Conservation (phyloP, 2,113 vertebrate genomes). For the Myotis brandtii region DNA sequence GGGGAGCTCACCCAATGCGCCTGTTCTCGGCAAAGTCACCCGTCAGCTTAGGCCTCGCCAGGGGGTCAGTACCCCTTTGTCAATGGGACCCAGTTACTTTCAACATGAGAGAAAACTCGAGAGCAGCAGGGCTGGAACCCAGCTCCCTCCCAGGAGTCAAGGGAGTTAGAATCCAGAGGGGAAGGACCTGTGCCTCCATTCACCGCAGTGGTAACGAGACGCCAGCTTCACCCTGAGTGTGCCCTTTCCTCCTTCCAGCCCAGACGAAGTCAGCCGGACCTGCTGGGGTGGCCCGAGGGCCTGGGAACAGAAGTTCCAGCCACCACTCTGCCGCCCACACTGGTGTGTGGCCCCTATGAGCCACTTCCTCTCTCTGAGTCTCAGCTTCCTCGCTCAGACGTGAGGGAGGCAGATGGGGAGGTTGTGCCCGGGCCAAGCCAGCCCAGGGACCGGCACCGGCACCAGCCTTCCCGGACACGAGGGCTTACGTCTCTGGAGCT, state of each 20-base stretch:
- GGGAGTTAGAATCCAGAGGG: conserved; percentile 70
- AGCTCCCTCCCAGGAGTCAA: conserved; percentile 64
- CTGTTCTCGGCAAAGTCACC: background rate
- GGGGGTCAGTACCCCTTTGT: background rate
- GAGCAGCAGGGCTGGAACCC: conserved; percentile 62
- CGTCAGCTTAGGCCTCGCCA: background rate
- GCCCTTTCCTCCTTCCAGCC: background rate
- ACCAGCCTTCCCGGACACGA: background rate
- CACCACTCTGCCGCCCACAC: background rate
- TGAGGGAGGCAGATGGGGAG: background rate
- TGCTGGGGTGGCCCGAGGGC: background rate
- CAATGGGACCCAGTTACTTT: conserved; percentile 66
- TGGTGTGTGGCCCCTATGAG: background rate
- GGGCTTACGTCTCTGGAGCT: background rate
- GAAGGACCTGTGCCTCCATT: conserved; percentile 42
- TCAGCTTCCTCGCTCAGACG: background rate
- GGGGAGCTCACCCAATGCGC: background rate
- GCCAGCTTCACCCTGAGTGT: background rate
- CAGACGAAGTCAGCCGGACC: background rate
- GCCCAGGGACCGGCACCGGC: background rate
- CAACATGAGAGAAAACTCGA: conserved; percentile 66
- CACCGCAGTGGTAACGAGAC: accelerated
- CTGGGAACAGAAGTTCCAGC: background rate
- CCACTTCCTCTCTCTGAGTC: background rate
- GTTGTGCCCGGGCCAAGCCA: accelerated